Conservation (phyloP, 2,797 vertebrate species). For the Simalia tracyae region DNA sequence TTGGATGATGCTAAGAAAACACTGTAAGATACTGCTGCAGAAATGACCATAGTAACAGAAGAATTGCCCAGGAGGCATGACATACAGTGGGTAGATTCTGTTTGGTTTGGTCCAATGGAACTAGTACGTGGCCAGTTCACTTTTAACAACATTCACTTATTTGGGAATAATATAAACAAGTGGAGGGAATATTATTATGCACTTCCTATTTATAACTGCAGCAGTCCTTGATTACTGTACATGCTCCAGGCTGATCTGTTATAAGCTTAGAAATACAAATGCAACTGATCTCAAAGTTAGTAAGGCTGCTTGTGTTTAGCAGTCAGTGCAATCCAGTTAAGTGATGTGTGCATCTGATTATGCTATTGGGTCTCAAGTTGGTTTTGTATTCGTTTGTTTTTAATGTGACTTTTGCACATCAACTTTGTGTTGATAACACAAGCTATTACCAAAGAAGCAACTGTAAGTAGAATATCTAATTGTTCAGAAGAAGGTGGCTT, state of each 20-base stretch:
- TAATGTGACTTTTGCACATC: not conserved
- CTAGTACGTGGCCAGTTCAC: not conserved
- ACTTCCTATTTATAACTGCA: rapidly evolving
- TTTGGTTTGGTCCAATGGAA: not conserved
- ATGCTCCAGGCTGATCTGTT: not conserved
- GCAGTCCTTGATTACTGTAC: not conserved
- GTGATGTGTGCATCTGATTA: not conserved
- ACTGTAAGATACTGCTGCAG: not conserved
- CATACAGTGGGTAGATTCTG: not conserved
- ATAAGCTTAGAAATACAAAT: slow-evolving; percentile 35
- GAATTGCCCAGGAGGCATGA: not conserved
- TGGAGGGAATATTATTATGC: slow-evolving; percentile 9
- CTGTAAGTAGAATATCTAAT: not conserved
- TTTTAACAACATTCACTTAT: not conserved
- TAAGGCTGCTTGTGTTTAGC: not conserved
- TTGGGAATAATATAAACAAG: not conserved
- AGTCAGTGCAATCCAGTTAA: not conserved
- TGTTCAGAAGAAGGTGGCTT: rapidly evolving
- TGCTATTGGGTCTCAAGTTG: not conserved
- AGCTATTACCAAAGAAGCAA: not conserved
- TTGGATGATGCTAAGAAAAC: not conserved
- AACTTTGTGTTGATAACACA: not conserved
- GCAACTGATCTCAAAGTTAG: slow-evolving; percentile 17
- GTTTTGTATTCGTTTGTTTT: not conserved
- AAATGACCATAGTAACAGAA: not conserved